Evolutionary conservation across 2,797 vertebrate genomes (phyloP), one percentile per base, ranked within the genome.

Genomic region (Poecilia velifera): DNA sequence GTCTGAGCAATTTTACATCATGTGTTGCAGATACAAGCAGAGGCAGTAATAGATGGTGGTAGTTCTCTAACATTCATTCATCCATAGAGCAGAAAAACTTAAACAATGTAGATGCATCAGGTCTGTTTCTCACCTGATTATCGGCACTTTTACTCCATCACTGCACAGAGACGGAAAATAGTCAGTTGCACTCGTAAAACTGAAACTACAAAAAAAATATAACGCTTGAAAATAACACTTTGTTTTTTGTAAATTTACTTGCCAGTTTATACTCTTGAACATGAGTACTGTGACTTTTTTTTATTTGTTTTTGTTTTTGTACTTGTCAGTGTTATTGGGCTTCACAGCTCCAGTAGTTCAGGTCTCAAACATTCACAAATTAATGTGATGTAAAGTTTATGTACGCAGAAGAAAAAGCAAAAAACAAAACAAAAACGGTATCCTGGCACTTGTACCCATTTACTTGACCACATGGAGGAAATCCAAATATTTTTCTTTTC

Each of bases 381-480:
- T 79, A 34, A 46, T 75, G 73, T 46, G 75, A 83, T 78, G 86
- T 80, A 75, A 76, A 88, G 72, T 87, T 85, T 79, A 82, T 82
- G 66, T 84, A 82, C 8, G 79, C 76, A 73, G 31, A 68, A 22
- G 49, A 51, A 22, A 5, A 18, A 5, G 6, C 55, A 20, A 77
- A 64, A 47, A 2, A 39, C 3, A 41, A 68, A 70, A 12, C 73
- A 71, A 71, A 55, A 4, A 1, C 49, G 20, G 74, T 86, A 76
- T 90, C 85, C 82, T 81, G 76, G 81, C 86, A 89, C 81, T 76
- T 75, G 80, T 49, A 86, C 76, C 22, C 77, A 82, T 77, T 85
- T 78, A 85, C 76, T 76, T 78, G 80, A 89, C 73, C 72, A 76
- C 76, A 77, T 77, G 84, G 71, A 87, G 81, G 84, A 83, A 76